phyloP scores from a whole-genome alignment of 2,888 invertebrate species.

The Drosophila acutilabella region DNA sequence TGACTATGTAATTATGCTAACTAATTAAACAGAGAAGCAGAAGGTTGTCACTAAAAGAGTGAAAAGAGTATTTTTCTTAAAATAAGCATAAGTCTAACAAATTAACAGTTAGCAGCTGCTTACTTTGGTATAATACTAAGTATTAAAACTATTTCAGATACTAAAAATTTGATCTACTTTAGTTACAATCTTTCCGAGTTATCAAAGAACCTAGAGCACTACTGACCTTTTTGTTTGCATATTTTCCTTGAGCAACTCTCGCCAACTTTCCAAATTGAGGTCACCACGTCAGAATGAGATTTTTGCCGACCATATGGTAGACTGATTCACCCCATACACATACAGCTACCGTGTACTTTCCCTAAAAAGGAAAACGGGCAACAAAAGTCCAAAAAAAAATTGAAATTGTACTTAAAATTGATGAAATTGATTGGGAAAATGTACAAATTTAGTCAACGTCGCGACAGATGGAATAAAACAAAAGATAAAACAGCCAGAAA shows the following conservation, averaged over 20 bases:
- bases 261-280: not conserved
- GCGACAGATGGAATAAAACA: slow-evolving; percentile 28
- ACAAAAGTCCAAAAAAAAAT: slow-evolving; percentile 32
- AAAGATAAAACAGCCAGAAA: slow-evolving; percentile 13
- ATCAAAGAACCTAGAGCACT: too few species aligned
- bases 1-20: slow-evolving; percentile 21
- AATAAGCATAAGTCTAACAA: too few species aligned
- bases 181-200: too few species aligned
- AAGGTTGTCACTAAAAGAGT: slow-evolving; percentile 14
- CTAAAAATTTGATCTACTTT: too few species aligned
- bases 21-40: slow-evolving; percentile 22
- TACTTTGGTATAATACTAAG: too few species aligned
- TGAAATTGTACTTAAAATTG: slow-evolving; percentile 51
- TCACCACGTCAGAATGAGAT: slow-evolving; percentile 11
- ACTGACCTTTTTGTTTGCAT: too few species aligned
- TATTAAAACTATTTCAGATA: too few species aligned
- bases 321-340: not conserved
- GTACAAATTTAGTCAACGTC: slow-evolving; percentile 43
- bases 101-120: too few species aligned
- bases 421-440: slow-evolving; percentile 69
- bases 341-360: slow-evolving; percentile 11
- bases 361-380: slow-evolving; percentile 31
- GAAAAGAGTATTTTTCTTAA: not conserved
- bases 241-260: too few species aligned
- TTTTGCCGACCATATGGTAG: slow-evolving; percentile 29